phyloP scores from a whole-genome alignment of 1,140 invertebrate species.

The Leptinotarsa lineolata region DNA sequence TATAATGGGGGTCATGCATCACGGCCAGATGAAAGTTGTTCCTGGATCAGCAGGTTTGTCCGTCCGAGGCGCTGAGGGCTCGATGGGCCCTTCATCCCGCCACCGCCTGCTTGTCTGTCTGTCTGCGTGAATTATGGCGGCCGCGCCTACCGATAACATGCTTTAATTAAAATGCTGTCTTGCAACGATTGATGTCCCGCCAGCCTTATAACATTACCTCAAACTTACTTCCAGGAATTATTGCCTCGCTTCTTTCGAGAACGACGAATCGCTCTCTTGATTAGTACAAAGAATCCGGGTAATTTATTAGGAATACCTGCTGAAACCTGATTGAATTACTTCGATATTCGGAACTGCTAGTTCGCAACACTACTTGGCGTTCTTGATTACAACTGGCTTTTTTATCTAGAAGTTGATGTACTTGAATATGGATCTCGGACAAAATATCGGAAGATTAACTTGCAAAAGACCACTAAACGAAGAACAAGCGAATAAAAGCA shows the following conservation, averaged over 20 bases:
- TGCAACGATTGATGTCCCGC: conserved; percentile 52
- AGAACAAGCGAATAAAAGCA: no score
- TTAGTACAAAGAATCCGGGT: neutral
- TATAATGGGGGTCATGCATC: conserved; percentile 55
- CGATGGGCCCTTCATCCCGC: conserved; percentile 32
- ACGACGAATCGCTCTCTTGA: neutral
- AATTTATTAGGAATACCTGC: neutral
- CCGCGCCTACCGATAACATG: conserved; percentile 57
- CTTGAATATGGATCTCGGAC: no score
- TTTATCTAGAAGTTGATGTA: no score
- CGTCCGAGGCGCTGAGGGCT: conserved; percentile 47
- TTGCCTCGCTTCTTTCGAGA: conserved; percentile 19
- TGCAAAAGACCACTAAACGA: no score
- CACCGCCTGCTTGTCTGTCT: conserved; percentile 44
- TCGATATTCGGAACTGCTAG: no score
- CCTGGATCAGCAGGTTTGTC: conserved; percentile 57
- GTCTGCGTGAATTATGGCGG: conserved; percentile 54
- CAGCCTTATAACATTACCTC: conserved; percentile 28
- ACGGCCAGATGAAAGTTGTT: conserved; percentile 57
- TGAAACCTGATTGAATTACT: no score
- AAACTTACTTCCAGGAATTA: conserved; percentile 30
- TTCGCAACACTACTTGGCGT: no score
- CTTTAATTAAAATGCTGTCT: conserved; percentile 58
- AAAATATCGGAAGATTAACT: no score
- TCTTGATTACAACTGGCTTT: no score